Conservation (phyloP, 1,140 invertebrate genomes). For the Cryptotermes secundus region DNA sequence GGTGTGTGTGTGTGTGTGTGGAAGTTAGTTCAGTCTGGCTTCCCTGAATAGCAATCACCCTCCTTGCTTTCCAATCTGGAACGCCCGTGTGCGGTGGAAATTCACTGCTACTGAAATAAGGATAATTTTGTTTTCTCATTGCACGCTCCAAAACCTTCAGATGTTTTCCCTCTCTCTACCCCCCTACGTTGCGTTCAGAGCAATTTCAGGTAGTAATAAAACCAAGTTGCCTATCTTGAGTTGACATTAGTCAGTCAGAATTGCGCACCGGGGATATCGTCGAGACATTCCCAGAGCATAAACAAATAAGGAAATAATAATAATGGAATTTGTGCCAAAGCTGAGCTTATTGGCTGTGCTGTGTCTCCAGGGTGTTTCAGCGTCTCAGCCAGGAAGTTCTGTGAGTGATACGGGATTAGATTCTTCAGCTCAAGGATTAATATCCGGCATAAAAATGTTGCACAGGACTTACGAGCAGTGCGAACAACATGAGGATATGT, state of each 20-base stretch:
- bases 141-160: constrained; percentile 13
- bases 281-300: background rate
- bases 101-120: background rate
- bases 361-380: background rate
- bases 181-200: background rate
- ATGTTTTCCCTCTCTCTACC: background rate
- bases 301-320: too few species aligned
- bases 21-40: background rate
- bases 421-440: background rate
- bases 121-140: constrained; percentile 19
- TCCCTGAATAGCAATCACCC: background rate
- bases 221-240: background rate
- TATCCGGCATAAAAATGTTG: constrained; percentile 21
- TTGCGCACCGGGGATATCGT: background rate
- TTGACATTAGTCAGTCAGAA: background rate
- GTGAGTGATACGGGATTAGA: background rate
- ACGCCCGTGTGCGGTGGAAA: background rate
- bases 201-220: constrained; percentile 10
- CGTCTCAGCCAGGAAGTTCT: background rate
- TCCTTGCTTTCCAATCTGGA: background rate
- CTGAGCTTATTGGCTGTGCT: background rate
- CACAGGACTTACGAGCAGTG: constrained; percentile 58
- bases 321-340: background rate
- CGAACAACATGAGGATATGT: constrained; percentile 57
- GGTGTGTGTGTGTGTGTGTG: constrained; percentile 11